These are phyloP conservation scores for Cyclophora albipunctata DNA, from an alignment of 2,888 invertebrate genomes.

Conservation along the genomic window DNA sequence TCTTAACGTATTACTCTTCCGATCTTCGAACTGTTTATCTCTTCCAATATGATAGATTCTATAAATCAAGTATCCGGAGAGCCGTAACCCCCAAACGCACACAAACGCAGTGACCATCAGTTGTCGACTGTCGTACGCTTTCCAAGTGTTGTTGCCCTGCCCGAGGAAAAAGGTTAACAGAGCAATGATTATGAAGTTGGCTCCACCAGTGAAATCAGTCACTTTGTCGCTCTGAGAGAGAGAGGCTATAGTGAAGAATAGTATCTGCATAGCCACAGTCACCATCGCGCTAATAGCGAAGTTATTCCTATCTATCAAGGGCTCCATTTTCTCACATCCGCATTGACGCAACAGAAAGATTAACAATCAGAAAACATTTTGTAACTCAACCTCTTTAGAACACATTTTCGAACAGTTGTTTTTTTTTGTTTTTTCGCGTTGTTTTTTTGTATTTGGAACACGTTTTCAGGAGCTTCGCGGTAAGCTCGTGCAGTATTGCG, in stretches of 20 bases:
- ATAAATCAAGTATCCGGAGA: slow-evolving; percentile 92
- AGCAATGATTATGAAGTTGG: slow-evolving; percentile 93
- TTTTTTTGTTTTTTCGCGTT: slow-evolving; percentile 5
- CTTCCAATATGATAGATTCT: slow-evolving; percentile 92
- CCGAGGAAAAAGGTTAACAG: slow-evolving; percentile 90
- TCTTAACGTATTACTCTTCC: slow-evolving; percentile 87
- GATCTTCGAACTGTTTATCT: slow-evolving; percentile 93
- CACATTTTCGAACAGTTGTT: slow-evolving; percentile 8
- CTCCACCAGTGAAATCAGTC: slow-evolving; percentile 94
- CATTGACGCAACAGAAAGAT: slow-evolving; percentile 42
- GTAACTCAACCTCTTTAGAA: slow-evolving; percentile 7
- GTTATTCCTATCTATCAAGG: slow-evolving; percentile 87
- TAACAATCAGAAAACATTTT: slow-evolving; percentile 14
- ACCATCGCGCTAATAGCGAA: slow-evolving; percentile 91
- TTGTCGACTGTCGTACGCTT: slow-evolving; percentile 90
- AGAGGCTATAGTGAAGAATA: slow-evolving; percentile 91
- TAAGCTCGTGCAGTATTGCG: slow-evolving; percentile 13
- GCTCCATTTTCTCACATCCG: slow-evolving; percentile 75
- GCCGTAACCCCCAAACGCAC: slow-evolving; percentile 89
- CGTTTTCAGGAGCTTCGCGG: slow-evolving; percentile 6
- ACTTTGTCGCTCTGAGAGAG: slow-evolving; percentile 92
- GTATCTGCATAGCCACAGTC: slow-evolving; percentile 87
- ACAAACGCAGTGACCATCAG: slow-evolving; percentile 93
- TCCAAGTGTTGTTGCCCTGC: slow-evolving; percentile 80
- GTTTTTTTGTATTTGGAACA: slow-evolving; percentile 10